Evolutionary conservation across 2,888 invertebrate genomes (phyloP), one percentile per base, ranked within the genome.

Genomic region (Stictocephala bisonia): DNA sequence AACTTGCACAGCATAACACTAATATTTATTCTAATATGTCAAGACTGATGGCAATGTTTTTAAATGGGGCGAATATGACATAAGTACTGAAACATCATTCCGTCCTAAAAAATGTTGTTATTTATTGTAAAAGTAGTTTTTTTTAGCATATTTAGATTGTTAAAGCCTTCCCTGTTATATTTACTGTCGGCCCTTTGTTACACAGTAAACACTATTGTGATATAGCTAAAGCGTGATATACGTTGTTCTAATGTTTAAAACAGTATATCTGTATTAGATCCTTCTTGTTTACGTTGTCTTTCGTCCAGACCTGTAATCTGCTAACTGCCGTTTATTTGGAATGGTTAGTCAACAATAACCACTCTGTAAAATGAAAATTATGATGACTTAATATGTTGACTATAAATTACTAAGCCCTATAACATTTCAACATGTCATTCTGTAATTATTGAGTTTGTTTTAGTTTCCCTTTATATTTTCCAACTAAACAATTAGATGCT

Each of bases 51-150:
- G 24, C 64, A 64, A 64, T 64, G 64, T 64, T 44, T 26, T n/a
- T 4, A 22, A 20, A 40, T 27, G 11, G 64, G 64, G 44, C 64
- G 64, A 60, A 60, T 60, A 41, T 60, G 22, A 22, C 27, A 58
- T 40, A n/a, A 31, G 60, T 44, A 60, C 60, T 60, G 60, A 81
- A 85, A 82, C 86, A 86, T 83, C 85, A 86, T 81, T 85, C 83
- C 79, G 85, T 85, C 80, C 85, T 85, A 84, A 15, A 64, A 15
- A 64, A 64, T 60, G 64, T 64, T 64, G 64, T 64, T 64, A 64
- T 64, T 64, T 64, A 64, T 64, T 64, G 13, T 60, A 35, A 20
- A 60, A 20, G 3, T 26, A 64, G 44, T 44, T 40, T 64, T 24
- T 64, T 44, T 41, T 64, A 51, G 51, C 51, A 40, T 60, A 64